Percentiles rank a stretch among this genome's conserved stretches.
Conservation (phyloP, 2,888 invertebrate genomes). For the Drosophila eohydei region DNA sequence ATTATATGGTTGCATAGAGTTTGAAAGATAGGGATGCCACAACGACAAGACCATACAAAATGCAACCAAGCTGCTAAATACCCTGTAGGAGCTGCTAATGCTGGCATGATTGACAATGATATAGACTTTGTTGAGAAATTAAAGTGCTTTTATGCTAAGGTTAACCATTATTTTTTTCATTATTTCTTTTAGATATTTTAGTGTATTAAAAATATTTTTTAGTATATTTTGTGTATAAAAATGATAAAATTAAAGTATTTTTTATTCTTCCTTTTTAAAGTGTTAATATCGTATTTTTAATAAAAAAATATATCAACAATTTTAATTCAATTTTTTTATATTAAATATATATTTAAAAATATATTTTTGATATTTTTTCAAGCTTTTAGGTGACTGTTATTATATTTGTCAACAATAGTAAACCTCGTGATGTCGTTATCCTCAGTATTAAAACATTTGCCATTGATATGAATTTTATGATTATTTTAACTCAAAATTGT, state of each 20-base stretch:
- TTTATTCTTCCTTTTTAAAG: no score
- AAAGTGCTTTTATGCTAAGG: not conserved
- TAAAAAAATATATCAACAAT: no score
- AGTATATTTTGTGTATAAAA: not conserved
- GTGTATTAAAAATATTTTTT: no score
- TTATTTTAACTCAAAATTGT: no score
- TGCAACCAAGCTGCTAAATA: constrained; percentile 37
- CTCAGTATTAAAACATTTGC: not conserved
- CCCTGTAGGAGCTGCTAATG: constrained; percentile 12
- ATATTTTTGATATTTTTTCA: no score
- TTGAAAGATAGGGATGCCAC: constrained; percentile 50
- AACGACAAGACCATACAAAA: constrained; percentile 50
- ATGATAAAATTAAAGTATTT: no score
- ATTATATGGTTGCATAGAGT: constrained; percentile 70
- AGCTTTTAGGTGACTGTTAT: no score
- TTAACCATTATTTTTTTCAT: no score
- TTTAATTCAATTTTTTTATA: no score
- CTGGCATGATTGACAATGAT: not conserved
- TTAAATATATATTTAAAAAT: no score
- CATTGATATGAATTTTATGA: not conserved
- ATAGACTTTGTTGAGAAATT: not conserved
- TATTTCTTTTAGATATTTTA: no score
- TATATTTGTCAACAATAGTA: not conserved
- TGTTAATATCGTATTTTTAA: no score
- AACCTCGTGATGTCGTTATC: not conserved